Evolutionary conservation across 2,888 invertebrate species (phyloP), one percentile per base, ranked within the genome.

Genomic region (Eulithis prunata): DNA sequence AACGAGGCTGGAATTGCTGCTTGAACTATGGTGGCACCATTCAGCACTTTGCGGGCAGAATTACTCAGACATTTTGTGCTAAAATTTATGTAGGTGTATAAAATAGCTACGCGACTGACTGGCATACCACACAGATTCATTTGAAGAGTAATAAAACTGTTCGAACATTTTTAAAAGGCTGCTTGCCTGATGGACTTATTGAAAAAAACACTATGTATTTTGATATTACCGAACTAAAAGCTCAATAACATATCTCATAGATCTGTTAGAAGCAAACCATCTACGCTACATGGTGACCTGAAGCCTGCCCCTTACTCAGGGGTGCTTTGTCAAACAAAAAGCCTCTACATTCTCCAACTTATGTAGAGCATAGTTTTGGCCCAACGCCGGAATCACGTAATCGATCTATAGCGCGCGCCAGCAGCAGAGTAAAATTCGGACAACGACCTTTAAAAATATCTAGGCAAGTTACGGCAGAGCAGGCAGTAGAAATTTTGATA

Each of bases 351-450:
- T 70, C 64, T 66, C 57, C 65, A 70, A 68, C 67, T 70, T 72
- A 70, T 62, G 60, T 72, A 55, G 72, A 66, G 71, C 66, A 69
- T 72, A 65, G 52, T 68, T 69, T 71, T 71, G 70, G 73, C 71
- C 67, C 69, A 43, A 66, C 70, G 69, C 70, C 70, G 62, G 60
- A 47, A 52, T 49, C 59, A 66, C 63, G 71, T 71, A 70, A 73
- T 69, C 71, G 68, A 71, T 71, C 66, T 66, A 66, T 66, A 62
- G 62, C 62, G 52, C 63, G 69, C 65, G 67, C 67, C 59, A 59
- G 59, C 38, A 45, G 52, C 52, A 52, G 49, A 49, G 41, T 58
- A 43, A 45, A 59, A 52, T 52, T 52, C 59, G 52, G 59, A 43
- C 59, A 52, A 43, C 59, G 59, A 59, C 52, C 52, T 59, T 13